These are phyloP conservation scores for Sminthurides aquaticus DNA, from an alignment of 2,888 invertebrate genomes.

Conservation along the genomic window DNA sequence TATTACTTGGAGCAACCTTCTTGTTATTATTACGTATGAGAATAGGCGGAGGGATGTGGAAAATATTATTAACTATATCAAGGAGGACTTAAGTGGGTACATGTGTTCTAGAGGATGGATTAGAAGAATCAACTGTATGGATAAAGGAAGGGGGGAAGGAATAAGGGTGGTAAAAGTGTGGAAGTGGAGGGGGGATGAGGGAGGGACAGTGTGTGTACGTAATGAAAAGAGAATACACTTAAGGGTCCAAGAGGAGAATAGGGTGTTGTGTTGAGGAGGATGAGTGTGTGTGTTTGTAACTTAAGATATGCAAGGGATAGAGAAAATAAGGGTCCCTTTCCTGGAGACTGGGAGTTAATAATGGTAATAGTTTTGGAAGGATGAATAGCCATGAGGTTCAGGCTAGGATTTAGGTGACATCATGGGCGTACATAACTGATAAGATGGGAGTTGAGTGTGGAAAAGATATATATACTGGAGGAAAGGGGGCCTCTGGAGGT, in stretches of 20 bases:
- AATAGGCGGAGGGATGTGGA: not conserved
- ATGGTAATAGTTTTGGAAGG: not conserved
- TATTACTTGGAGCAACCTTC: too few species aligned
- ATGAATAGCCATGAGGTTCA: not conserved
- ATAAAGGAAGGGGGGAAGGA: not conserved
- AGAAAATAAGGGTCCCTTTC: not conserved
- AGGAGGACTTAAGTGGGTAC: not conserved
- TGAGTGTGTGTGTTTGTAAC: not conserved
- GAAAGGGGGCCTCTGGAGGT: not conserved
- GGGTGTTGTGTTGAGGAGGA: not conserved
- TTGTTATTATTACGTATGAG: constrained; percentile 8
- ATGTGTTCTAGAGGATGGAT: not conserved
- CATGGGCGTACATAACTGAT: constrained; percentile 1
- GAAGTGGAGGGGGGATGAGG: too few species aligned
- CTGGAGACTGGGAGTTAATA: too few species aligned
- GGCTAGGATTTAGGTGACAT: constrained; percentile 2
- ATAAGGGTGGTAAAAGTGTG: not conserved
- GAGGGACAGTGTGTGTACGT: too few species aligned
- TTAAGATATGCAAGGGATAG: too few species aligned
- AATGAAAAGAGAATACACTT: too few species aligned
- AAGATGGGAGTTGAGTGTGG: not conserved
- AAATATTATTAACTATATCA: not conserved
- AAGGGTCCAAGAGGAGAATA: not conserved
- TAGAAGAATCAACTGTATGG: not conserved
- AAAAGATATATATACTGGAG: not conserved